Conservation (phyloP, 2,113 vertebrate species). For the Hoplias malabaricus region DNA sequence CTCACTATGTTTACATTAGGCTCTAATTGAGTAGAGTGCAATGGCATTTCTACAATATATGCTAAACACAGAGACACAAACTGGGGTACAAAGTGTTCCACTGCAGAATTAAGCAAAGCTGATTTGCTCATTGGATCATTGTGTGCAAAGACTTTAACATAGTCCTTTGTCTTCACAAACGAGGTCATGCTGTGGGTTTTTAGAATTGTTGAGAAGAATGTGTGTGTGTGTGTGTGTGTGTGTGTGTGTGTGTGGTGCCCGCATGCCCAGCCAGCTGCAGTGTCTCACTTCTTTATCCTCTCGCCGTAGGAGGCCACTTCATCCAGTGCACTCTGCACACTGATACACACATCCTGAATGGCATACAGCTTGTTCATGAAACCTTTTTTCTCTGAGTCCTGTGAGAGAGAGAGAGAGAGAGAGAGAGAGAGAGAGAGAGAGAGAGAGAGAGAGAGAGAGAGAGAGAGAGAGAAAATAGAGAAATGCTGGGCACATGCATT, state of each 20-base stretch:
- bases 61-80: neutral
- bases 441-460: constrained; percentile 33
- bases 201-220: neutral
- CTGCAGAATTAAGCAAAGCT: neutral
- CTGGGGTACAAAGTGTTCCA: neutral
- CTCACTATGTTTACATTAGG: neutral
- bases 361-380: constrained; percentile 98
- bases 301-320: constrained; percentile 94
- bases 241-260: constrained; percentile 50
- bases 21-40: neutral
- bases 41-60: neutral
- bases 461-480: constrained; percentile 50
- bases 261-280: constrained; percentile 44
- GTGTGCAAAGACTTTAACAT: neutral
- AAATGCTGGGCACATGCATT: constrained; percentile 67
- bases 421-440: constrained; percentile 33
- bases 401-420: constrained; percentile 51
- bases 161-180: neutral
- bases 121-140: neutral
- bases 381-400: constrained; percentile 96
- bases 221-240: constrained; percentile 35
- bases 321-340: constrained; percentile 93
- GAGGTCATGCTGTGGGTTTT: constrained; percentile 3
- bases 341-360: constrained; percentile 97
- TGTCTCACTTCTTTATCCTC: constrained; percentile 96